Evolutionary conservation across 2,888 invertebrate genomes (phyloP), one percentile per base, ranked within the genome.

Genomic region (Dromius quadrimaculatus): DNA sequence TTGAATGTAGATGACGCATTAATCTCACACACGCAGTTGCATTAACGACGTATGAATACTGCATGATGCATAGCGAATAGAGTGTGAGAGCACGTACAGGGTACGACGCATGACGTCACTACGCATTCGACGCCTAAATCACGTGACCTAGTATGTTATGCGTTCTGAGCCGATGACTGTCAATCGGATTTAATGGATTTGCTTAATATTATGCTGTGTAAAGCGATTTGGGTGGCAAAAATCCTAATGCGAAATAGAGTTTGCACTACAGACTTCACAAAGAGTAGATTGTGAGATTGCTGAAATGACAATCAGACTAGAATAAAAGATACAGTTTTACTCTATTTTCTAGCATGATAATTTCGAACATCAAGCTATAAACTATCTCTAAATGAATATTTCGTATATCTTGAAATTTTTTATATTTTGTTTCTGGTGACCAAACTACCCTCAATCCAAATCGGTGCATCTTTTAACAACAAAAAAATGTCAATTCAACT

Each of bases 1-100:
- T 63, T 63, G 43, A 63, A 63, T 63, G 45, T 63, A 63, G 45
- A 63, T 63, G 38, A 63, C 43, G 43, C 45, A 63, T 63, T 63
- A 63, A 63, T 63, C 63, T 63, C 63, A 54, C 50, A 54, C 50
- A 54, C 50, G 61, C 50, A 23, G 50, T 8, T 54, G 50, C 50
- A 54, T 54, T 54, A 54, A 28, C 23, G 11, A n/a, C 32, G 50
- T 28, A 54, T 54, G 50, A 54, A 54, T 54, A 54, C 28, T 54
- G 50, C 50, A 54, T 54, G 50, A 54, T 54, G 50, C 50, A 54
- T 54, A 28, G 28, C 9, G 13, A 15, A 17, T 20, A n/a, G 20
- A n/a, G 1, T 17, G 20, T 9, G 45, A 23, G 28, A 54, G 23
- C 50, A 54, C 50, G 50, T 54, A 28, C 50, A 11, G 11, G 2